Evolutionary conservation across 2,888 invertebrate species (phyloP), one percentile per base, ranked within the genome.

Genomic region (Allolobophora icterica): DNA sequence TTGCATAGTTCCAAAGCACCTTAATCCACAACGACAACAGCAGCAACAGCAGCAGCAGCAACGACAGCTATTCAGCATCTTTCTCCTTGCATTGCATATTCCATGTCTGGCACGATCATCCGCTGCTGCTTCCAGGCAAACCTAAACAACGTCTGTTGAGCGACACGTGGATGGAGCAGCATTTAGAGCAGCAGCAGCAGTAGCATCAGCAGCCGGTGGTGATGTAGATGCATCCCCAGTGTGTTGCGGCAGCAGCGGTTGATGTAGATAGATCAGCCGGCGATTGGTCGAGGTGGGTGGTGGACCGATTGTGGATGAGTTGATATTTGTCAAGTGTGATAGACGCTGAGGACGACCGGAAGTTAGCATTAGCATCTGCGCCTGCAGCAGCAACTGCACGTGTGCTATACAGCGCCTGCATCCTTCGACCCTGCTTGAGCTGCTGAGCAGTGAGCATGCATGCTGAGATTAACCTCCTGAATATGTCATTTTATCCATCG

Each of bases 1-100:
- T 71, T 71, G 71, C 71, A 71, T 71, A 71, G n/a, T 71, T 71
- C 71, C 71, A 71, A 71, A 71, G 71, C 71, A 71, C 71, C 71
- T 30, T 71, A 71, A 71, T 71, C 71, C 71, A 71, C 71, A 71
- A 8, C 52, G 24, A 8, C 52, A 24, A 24, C 52, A 52, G 52
- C 24, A 52, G 24, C 52, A 52, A 11, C 71, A 71, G 24, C 52
- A 52, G 52, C 52, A 71, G 13, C 71, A 71, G 13, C 58, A 58
- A 24, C 58, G 24, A 11, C 58, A 58, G 71, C 71, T 71, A 71
- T 71, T 71, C 71, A 71, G 71, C 71, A 71, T 71, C 71, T 30
- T 71, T 71, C 71, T 71, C 71, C n/a, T 71, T 71, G 71, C 71
- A 71, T n/a, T n/a, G 71, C 71, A n/a, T n/a, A 71, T 71, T n/a